Percentiles rank a stretch among this genome's conserved stretches.
phyloP scores from a whole-genome alignment of 2,797 vertebrate genomes.

The Halcyon chelicuti region DNA sequence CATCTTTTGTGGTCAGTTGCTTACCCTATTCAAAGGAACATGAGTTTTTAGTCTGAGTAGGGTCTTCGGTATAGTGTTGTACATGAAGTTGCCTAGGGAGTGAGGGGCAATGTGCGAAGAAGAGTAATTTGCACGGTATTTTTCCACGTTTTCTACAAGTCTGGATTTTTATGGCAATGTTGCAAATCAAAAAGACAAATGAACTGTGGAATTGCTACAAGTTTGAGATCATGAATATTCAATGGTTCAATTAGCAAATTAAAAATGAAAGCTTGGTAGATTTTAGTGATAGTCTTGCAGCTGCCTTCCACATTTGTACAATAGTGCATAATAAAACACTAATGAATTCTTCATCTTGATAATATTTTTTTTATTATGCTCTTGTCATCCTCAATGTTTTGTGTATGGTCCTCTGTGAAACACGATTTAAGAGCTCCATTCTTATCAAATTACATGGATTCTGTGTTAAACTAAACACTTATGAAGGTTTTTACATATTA shows the following conservation, averaged over 20 bases:
- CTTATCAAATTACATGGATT: not conserved
- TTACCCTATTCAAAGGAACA: not conserved
- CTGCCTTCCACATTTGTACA: not conserved
- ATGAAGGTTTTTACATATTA: not conserved
- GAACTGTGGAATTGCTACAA: not conserved
- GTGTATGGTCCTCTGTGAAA: not conserved
- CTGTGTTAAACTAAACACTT: not conserved
- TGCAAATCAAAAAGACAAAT: not conserved
- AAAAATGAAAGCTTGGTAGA: not conserved
- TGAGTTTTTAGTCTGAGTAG: not conserved
- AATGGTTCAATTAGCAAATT: not conserved
- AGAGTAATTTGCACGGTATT: not conserved
- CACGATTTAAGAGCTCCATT: not conserved
- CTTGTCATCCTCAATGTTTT: not conserved
- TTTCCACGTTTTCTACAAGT: not conserved
- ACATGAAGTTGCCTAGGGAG: not conserved
- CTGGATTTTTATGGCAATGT: not conserved
- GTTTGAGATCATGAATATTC: slow-evolving; percentile 18
- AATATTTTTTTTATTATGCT: not conserved
- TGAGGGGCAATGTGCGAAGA: not conserved
- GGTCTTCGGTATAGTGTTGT: not conserved
- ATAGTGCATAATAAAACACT: not conserved
- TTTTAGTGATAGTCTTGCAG: slow-evolving; percentile 20
- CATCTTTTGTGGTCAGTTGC: not conserved
- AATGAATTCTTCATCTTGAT: slow-evolving; percentile 18